These are phyloP conservation scores for Microtus oregoni DNA, from an alignment of 2,113 vertebrate genomes.

Conservation along the genomic window DNA sequence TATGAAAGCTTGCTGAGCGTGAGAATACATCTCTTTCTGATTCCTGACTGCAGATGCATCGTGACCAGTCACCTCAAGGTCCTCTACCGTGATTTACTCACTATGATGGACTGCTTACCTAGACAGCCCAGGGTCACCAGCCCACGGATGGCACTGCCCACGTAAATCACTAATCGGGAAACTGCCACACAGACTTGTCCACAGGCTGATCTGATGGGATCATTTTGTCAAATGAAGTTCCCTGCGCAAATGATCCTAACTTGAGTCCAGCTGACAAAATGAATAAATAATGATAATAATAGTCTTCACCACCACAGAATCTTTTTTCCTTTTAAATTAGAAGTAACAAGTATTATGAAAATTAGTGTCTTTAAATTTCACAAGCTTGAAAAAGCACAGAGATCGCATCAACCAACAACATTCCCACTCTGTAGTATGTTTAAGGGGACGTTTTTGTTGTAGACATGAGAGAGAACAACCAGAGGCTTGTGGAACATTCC, in stretches of 20 bases:
- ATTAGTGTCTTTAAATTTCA: constrained; percentile 31
- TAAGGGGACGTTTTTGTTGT: background rate
- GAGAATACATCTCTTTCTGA: background rate
- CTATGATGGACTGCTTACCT: background rate
- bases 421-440: background rate
- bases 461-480: too few relatives aligned
- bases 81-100: background rate
- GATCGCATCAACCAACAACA: background rate
- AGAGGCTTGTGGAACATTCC: too few relatives aligned
- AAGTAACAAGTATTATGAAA: background rate
- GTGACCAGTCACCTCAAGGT: too few relatives aligned
- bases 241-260: background rate
- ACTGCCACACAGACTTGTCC: background rate
- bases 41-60: background rate
- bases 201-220: background rate
- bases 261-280: background rate
- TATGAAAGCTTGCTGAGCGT: background rate
- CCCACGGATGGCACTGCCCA: background rate
- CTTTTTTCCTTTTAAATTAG: constrained; percentile 44
- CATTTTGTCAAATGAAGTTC: background rate
- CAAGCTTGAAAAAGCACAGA: background rate
- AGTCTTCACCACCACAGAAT: background rate
- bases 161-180: background rate
- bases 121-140: background rate
- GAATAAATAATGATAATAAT: background rate